Conservation (phyloP, 2,797 vertebrate species). For the Lophius americanus region DNA sequence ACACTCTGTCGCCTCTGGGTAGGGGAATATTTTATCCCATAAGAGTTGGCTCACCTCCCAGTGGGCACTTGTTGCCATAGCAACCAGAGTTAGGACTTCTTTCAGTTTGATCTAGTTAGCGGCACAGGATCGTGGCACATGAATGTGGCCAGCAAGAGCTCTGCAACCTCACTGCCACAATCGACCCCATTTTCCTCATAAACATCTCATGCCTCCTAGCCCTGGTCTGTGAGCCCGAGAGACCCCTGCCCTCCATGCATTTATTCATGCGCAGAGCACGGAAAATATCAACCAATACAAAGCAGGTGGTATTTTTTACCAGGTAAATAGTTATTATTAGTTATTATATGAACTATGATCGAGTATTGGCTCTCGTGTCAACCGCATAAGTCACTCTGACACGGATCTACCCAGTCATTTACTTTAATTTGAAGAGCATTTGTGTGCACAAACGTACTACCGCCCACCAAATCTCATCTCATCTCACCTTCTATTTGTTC, state of each 20-base stretch:
- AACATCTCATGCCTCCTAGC: neutral
- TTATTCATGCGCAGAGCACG: constrained; percentile 32
- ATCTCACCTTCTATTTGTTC: constrained; percentile 38
- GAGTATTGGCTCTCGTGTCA: constrained; percentile 4
- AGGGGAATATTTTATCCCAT: constrained; percentile 63
- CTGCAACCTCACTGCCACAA: constrained; percentile 15
- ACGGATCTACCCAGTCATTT: constrained; percentile 11
- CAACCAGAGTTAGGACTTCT: constrained; percentile 53
- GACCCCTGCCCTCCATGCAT: constrained; percentile 19
- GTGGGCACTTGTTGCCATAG: constrained; percentile 68
- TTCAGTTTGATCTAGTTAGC: constrained; percentile 47
- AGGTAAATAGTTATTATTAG: constrained; percentile 9
- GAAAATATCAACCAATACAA: constrained; percentile 15
- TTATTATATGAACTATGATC: constrained; percentile 3
- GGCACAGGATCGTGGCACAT: constrained; percentile 31
- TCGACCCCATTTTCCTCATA: constrained; percentile 15
- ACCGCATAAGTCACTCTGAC: constrained; percentile 15
- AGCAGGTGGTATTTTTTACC: constrained; percentile 22
- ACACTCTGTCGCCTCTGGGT: constrained; percentile 52
- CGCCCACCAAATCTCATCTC: constrained; percentile 9
- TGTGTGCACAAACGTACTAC: constrained; percentile 3
- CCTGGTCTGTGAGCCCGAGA: neutral
- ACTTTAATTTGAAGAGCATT: constrained; percentile 24
- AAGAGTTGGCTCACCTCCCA: constrained; percentile 58
- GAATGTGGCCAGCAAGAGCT: constrained; percentile 40